phyloP scores from a whole-genome alignment of 2,888 invertebrate genomes.

The Leptinotarsa juncta region DNA sequence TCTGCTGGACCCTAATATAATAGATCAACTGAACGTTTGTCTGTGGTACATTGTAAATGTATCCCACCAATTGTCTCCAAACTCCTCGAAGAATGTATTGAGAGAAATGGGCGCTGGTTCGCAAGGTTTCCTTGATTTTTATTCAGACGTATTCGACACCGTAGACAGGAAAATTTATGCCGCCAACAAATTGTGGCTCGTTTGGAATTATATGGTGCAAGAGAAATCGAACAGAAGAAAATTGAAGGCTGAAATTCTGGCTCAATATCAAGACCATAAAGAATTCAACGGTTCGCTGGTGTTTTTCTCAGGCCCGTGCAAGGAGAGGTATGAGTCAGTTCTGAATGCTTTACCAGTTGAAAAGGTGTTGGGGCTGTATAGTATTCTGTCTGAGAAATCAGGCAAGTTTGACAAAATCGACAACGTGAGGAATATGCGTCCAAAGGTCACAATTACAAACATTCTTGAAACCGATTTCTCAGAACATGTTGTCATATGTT shows the following conservation, averaged over 20 bases:
- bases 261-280: conserved; percentile 5
- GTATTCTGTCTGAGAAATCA: neutral
- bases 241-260: conserved; percentile 1
- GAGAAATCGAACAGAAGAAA: neutral
- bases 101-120: conserved; percentile 15
- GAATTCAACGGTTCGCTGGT: neutral
- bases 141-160: conserved; percentile 13
- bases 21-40: conserved; percentile 2
- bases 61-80: neutral
- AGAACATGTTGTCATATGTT: conserved; percentile 18
- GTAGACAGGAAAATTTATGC: neutral
- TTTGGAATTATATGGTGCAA: conserved; percentile 18
- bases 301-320: neutral
- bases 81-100: conserved; percentile 10
- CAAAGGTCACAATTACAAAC: neutral
- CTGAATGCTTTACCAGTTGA: neutral
- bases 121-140: conserved; percentile 16
- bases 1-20: conserved; percentile 10
- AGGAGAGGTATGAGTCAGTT: neutral
- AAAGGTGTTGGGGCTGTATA: conserved; percentile 4
- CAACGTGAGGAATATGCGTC: too few species aligned
- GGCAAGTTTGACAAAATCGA: neutral
- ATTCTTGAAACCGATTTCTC: neutral
- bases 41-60: too few species aligned
- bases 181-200: neutral